These are phyloP conservation scores for Sebastes kiyomatsui DNA, from an alignment of 2,797 vertebrate species.

Conservation along the genomic window DNA sequence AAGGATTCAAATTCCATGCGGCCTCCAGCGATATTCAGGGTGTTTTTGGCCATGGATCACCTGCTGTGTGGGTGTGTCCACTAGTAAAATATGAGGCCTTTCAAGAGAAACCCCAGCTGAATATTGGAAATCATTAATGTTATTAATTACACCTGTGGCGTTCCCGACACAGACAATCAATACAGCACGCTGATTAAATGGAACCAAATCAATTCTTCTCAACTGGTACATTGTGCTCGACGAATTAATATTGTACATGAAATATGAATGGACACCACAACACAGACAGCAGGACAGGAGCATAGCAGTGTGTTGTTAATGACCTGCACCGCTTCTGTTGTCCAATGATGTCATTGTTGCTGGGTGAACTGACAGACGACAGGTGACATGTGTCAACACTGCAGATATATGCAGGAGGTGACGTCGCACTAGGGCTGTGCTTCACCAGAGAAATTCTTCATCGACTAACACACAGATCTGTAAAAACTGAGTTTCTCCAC, in stretches of 20 bases:
- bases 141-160: neutral
- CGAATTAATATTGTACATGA: neutral
- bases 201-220: neutral
- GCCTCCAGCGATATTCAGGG: neutral
- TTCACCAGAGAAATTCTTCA: neutral
- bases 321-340: constrained; percentile 38
- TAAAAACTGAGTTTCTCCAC: too few relatives aligned
- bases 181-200: neutral
- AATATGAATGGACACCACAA: neutral
- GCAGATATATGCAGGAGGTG: neutral
- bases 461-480: neutral
- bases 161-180: neutral
- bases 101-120: neutral
- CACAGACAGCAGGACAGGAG: neutral
- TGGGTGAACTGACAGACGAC: constrained; percentile 34
- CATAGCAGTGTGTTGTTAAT: constrained; percentile 16
- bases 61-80: too few relatives aligned
- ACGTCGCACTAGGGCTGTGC: neutral
- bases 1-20: neutral
- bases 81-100: too few relatives aligned
- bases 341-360: constrained; percentile 73
- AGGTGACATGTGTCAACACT: constrained; percentile 29
- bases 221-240: neutral
- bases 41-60: too few relatives aligned
- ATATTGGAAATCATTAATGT: neutral